Base-by-base conservation (phyloP, 2,113 vertebrate species). In the Chamaetylas fuelleborni region DNA sequence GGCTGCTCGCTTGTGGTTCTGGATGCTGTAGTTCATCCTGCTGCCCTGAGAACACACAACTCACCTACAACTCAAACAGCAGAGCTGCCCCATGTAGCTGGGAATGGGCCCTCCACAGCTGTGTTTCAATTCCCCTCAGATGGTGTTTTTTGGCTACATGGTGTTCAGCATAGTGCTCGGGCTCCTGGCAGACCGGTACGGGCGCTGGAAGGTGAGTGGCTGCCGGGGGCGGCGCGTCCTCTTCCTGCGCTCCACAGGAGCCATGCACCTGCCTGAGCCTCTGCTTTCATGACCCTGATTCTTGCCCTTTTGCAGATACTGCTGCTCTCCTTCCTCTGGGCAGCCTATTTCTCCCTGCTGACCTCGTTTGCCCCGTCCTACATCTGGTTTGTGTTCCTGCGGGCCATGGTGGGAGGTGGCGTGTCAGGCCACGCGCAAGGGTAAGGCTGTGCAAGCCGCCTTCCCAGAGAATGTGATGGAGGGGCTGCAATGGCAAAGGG, bases 91-190 rank as follows among this genome's bases (percentile, higher is more conserved):
- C 2, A 5, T 12, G 15, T 51, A 60, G 20, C 38, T 5, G 2
- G 26, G 8, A 48, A 2, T 8, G 43, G 23, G 6, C 31, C 29
- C 16, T 76, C 28, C 33, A 66, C 31, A 54, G 28, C 29, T 58
- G 9, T 43, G 38, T 87, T 92, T 80, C 25, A 54, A 51, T 22
- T 29, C 29, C 33, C 31, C 24, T 23, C 93, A 99, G 99, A 99
- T 99, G 98, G 99, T 99, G 97, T 99, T 99, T 95, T 97, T 99
- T 31, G 99, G 99, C 74, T 99, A 99, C 96, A 99, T 99, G 99
- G 29, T 99, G 3, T 99, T 98, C 97, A 99, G 99, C n/a, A 97
- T 98, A 19, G 64, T 98, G 23, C 97, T 98, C 1, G 99, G 99
- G 69, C 98, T 99, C 67, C 50, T 99, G 34, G 99, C 99, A 0